Evolutionary conservation across 2,797 vertebrate genomes (phyloP), one percentile per base, ranked within the genome.

Genomic region (Chaenodraco wilsoni): DNA sequence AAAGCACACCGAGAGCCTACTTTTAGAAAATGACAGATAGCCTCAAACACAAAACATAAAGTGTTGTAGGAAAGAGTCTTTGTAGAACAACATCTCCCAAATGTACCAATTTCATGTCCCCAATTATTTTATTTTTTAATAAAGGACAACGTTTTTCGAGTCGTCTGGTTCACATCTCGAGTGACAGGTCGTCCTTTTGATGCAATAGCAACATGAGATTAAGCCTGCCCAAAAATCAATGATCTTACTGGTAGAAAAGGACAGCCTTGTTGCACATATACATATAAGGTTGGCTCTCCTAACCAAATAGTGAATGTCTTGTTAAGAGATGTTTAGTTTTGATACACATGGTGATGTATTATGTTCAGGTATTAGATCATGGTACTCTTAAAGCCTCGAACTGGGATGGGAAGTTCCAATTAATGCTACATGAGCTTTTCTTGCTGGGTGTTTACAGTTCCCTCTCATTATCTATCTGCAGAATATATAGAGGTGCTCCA

Each of bases 21-120:
- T 75, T 82, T 72, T 41, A 83, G 54, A 78, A 81, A 84, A 65
- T 57, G 64, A 85, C 31, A 62, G 55, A 75, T 62, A n/a, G 19
- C 59, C 27, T 62, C 50, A 43, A 74, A 82, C 2, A 4, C 10
- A 66, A 61, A 67, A 64, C 31, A 78, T 51, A 49, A 69, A 69
- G 23, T 59, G 2, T 65, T 51, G 15, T 37, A 41, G 43, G 23
- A 62, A 64, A 60, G 55, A 31, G 23, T 69, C 45, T 33, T 49
- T 14, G 52, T 2, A 10, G 43, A 37, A 55, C 9, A 45, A 58
- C 55, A 54, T 40, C 33, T 43, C 81, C 58, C 48, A 50, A 62
- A 56, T 64, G 78, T 50, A 69, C 49, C 68, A 68, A 77, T 12
- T 13, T 19, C 37, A 69, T 66, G 17, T 23, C 57, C 14, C 40